Conservation (phyloP, 2,888 invertebrate genomes). For the Scelioninae gen. 1 region DNA sequence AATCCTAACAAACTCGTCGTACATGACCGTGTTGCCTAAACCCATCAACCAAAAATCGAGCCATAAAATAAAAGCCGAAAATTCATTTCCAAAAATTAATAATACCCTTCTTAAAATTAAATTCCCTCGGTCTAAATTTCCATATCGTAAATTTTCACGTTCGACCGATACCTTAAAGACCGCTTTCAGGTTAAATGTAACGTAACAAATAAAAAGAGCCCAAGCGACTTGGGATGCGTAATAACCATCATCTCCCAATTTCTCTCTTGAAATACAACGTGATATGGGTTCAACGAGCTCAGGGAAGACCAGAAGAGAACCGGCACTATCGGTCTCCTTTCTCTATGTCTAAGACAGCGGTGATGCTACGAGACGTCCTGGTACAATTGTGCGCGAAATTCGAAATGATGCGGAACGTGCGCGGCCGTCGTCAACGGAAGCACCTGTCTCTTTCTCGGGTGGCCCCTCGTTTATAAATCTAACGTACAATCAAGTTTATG, state of each 20-base stretch:
- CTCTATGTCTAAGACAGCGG: constrained; percentile 30
- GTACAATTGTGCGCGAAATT: constrained; percentile 62
- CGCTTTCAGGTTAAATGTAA: constrained; percentile 60
- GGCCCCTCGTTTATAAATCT: constrained; percentile 82
- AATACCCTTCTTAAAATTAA: constrained; percentile 62
- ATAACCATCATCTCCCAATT: constrained; percentile 68
- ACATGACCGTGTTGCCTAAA: constrained; percentile 14
- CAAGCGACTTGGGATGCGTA: constrained; percentile 52
- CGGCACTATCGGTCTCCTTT: constrained; percentile 9
- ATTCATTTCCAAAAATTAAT: constrained; percentile 66
- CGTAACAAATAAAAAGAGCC: constrained; percentile 52
- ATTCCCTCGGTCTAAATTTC: constrained; percentile 60
- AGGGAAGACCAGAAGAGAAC: constrained; percentile 10
- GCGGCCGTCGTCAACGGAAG: constrained; percentile 66
- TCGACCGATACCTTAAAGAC: constrained; percentile 61
- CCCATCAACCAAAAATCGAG: constrained; percentile 43
- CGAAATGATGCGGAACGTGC: constrained; percentile 68
- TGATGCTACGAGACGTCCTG: constrained; percentile 27
- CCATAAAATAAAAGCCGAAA: constrained; percentile 60
- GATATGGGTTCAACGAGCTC: constrained; percentile 54
- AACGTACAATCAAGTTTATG: constrained; percentile 82
- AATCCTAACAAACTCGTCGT: constrained; percentile 23
- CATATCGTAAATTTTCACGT: constrained; percentile 67
- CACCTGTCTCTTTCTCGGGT: constrained; percentile 72
- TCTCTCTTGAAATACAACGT: constrained; percentile 48